Evolutionary conservation across 2,888 invertebrate species (phyloP), one percentile per base, ranked within the genome.

Genomic region (Ephialtes manifestator): DNA sequence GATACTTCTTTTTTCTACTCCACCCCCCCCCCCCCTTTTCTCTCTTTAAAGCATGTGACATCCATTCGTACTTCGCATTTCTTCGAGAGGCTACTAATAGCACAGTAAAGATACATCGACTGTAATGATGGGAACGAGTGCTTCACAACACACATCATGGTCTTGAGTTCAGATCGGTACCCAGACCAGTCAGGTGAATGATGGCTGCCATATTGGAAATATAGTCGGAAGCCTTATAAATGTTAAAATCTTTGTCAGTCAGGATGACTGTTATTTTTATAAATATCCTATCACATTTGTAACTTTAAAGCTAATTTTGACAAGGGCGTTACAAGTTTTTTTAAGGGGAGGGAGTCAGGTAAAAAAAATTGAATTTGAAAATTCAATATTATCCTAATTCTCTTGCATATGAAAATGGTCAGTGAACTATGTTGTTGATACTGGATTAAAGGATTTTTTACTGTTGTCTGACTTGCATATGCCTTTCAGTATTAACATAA

Each of bases 1-100:
- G 35, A 63, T 63, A 35, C 74, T 84, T 83, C 77, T 83, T 65
- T 81, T 78, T 55, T 63, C 82, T 82, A 75, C 85, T n/a, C n/a
- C n/a, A n/a, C 81, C 85, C 13, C n/a, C 18, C n/a, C 51, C 18
- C 3, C n/a, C 74, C 35, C 55, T 60, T 74, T 53, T 31, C 20
- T 74, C 74, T 60, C 60, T 60, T 39, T 31, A 48, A 60, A 28
- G 2, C 28, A 5, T 46, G 46, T 43, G 60, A 74, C 74, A 18
- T 74, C 74, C 58, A n/a, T 35, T 39, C 3, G 10, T 28, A 24
- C 31, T 60, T 31, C 46, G 28, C 60, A 48, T 74, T 46, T 60
- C 65, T 20, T 28, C 74, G 60, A 46, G n/a, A 48, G n/a, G 15
- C 46, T 13, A 74, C 7, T 18, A 24, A 67, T 60, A 10, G 46